phyloP scores from a whole-genome alignment of 1,140 invertebrate species.

The Bombus pascuorum region DNA sequence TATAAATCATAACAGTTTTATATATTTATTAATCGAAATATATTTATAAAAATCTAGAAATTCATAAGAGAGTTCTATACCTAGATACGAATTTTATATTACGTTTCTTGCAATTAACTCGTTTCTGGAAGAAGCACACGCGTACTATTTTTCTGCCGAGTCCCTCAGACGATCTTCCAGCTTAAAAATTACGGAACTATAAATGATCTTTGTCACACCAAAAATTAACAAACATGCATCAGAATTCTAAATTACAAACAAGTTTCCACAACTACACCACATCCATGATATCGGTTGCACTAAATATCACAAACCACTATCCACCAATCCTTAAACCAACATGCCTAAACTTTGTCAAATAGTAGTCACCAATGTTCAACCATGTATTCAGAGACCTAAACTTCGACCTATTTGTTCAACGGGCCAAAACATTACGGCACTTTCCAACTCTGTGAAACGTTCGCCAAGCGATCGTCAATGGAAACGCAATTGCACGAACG shows the following conservation, averaged over 20 bases:
- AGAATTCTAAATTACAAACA: neutral
- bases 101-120: too few species aligned
- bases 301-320: neutral
- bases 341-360: neutral
- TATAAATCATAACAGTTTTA: too few species aligned
- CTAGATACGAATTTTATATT: too few species aligned
- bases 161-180: neutral
- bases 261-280: neutral
- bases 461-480: neutral
- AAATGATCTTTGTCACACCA: neutral
- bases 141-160: neutral
- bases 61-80: too few species aligned
- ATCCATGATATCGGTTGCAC: neutral
- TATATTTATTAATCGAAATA: too few species aligned
- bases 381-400: neutral
- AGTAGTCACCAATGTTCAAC: neutral
- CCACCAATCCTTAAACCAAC: neutral
- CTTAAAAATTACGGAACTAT: neutral
- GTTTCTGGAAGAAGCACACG: neutral
- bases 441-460: neutral
- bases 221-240: neutral
- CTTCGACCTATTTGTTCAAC: neutral
- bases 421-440: neutral
- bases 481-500: conserved; percentile 25
- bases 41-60: too few species aligned